Evolutionary conservation across 2,888 invertebrate genomes (phyloP), one percentile per base, ranked within the genome.

Genomic region (Nemoura dubitans): DNA sequence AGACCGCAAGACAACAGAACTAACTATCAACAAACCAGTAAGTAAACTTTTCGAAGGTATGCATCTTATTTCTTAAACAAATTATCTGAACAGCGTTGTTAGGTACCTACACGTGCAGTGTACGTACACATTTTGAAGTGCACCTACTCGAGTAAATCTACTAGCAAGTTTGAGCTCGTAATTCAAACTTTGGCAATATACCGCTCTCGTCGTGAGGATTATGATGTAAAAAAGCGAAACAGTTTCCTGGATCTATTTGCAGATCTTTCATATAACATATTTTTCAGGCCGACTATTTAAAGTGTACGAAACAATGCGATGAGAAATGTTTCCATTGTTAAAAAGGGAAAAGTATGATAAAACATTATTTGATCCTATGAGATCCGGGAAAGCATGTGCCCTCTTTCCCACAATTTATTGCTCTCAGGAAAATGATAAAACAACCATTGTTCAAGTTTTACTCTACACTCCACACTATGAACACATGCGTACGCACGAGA

Each of bases 41-140:
- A 59, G 59, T 21, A 59, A 59, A 59, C 59, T 59, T 59, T 59
- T 59, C 16, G 21, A 16, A 59, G 59, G 59, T 59, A 59, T 59
- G 59, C 59, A 59, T 59, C 59, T 59, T 59, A 59, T 59, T 59
- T 59, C 59, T 59, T 59, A 59, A 59, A 59, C 59, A 59, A 59
- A 59, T 59, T 59, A 59, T 59, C 59, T 10, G 59, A 59, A 59
- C 59, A 59, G 59, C 14, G 59, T 59, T 59, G 21, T 59, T 59
- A 16, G 6, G 59, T 59, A 14, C 14, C 3, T 59, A 14, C 14
- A 59, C 36, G 10, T 36, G 36, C 36, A 6, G 36, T 36, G 10
- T 10, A 36, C n/a, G n/a, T 36, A 36, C 36, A 36, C n/a, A 36
- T 36, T 59, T 59, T 59, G 16, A 59, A 59, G 59, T 59, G 59